These are phyloP conservation scores for Leptoteleia sp. DNA, from an alignment of 1,140 invertebrate genomes.

Conservation along the genomic window DNA sequence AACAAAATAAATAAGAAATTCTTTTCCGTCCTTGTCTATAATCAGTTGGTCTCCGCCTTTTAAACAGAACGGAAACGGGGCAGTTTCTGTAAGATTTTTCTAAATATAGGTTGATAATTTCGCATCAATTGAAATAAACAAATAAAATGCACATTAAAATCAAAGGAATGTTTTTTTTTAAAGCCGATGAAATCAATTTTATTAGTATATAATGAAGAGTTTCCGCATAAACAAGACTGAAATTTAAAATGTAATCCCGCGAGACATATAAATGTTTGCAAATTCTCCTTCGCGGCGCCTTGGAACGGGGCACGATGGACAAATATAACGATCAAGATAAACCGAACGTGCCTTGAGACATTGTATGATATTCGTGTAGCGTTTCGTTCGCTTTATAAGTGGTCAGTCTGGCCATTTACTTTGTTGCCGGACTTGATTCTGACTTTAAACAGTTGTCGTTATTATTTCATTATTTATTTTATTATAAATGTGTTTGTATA, in stretches of 20 bases:
- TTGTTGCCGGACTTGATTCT: background rate
- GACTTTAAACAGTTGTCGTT: background rate
- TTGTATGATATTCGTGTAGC: slow-evolving; percentile 38
- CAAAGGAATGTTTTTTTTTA: too few species aligned
- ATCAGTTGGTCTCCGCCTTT: too few species aligned
- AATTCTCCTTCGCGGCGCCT: slow-evolving; percentile 15
- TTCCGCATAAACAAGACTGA: background rate
- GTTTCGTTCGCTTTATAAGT: slow-evolving; percentile 23
- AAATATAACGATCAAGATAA: slow-evolving; percentile 50
- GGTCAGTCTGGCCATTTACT: slow-evolving; percentile 11
- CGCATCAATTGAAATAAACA: too few species aligned
- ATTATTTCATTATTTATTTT: too few species aligned
- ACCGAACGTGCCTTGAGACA: slow-evolving; percentile 46
- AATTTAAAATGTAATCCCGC: slow-evolving; percentile 26
- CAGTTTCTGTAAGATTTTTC: too few species aligned
- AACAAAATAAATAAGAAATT: too few species aligned
- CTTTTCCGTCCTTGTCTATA: too few species aligned
- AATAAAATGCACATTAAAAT: too few species aligned
- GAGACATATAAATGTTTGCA: slow-evolving; percentile 34
- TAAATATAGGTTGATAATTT: too few species aligned
- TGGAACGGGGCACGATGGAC: slow-evolving; percentile 6
- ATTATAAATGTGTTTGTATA: too few species aligned
- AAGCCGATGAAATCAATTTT: background rate
- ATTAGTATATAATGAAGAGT: background rate
- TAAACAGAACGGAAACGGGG: too few species aligned